Evolutionary conservation across 2,888 invertebrate genomes (phyloP).

Genomic region (Rambutsinella grinnellia): DNA sequence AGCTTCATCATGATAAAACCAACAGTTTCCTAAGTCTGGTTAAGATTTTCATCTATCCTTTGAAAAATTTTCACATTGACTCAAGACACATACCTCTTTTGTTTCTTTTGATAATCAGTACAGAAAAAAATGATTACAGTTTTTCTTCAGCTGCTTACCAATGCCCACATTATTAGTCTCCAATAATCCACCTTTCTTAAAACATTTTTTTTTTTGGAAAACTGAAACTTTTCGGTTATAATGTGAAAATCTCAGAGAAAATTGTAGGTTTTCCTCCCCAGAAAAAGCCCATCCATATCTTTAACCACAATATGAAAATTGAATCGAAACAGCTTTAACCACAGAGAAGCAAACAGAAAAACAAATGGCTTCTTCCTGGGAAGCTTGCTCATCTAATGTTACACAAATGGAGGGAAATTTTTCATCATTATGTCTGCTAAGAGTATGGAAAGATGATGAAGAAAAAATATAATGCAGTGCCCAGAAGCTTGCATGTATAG

Average conservation of each 20-base stretch:
- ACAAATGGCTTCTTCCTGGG: constrained; percentile 7
- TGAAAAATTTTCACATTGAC: too few species aligned
- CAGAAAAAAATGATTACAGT: too few species aligned
- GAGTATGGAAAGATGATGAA: constrained; percentile 6
- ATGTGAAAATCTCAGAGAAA: constrained; percentile 26
- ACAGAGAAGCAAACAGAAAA: neutral
- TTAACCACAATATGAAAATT: constrained; percentile 1
- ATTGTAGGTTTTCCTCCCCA: constrained; percentile 11
- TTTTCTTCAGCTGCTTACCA: too few species aligned
- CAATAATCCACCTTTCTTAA: too few species aligned
- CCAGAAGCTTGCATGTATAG: constrained; percentile 24
- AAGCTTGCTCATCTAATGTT: constrained; percentile 16
- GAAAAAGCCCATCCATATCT: constrained; percentile 5
- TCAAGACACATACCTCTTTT: too few species aligned
- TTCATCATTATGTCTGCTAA: constrained; percentile 30
- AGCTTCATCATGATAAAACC: constrained; percentile 21
- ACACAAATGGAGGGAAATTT: constrained; percentile 29
- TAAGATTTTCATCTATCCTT: too few species aligned
- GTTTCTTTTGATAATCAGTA: too few species aligned
- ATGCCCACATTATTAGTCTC: too few species aligned
- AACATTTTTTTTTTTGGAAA: constrained; percentile 26
- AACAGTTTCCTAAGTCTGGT: neutral
- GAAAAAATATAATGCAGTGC: too few species aligned
- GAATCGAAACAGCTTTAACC: constrained; percentile 4
- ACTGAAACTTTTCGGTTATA: constrained; percentile 28